Conservation (phyloP, 2,113 vertebrate genomes). For the Ramphastos sulfuratus region DNA sequence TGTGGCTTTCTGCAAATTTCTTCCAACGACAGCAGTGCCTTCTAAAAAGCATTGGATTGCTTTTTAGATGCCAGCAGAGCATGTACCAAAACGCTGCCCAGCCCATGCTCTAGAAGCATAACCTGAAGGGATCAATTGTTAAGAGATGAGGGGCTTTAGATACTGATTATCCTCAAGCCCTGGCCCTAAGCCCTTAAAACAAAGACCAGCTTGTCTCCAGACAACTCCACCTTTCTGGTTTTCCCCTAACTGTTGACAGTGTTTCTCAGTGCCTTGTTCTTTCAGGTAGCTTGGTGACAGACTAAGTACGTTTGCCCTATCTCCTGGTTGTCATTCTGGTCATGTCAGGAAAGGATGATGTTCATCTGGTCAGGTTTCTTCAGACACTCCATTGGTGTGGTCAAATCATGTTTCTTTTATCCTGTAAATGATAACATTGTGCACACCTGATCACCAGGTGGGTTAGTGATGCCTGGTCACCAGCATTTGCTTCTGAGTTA, state of each 20-base stretch:
- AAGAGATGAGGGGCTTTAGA: not conserved
- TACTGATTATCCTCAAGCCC: no score
- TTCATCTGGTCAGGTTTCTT: not conserved
- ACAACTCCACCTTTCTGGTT: not conserved
- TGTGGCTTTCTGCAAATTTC: not conserved
- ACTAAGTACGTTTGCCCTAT: not conserved
- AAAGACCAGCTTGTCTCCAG: not conserved
- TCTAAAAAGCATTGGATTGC: not conserved
- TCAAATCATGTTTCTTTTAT: not conserved
- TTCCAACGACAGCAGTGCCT: not conserved
- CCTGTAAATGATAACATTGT: not conserved
- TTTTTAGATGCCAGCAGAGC: not conserved
- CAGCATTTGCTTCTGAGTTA: not conserved
- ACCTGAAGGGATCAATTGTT: not conserved
- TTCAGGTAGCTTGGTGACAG: not conserved
- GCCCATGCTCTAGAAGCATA: not conserved
- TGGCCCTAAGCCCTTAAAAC: not conserved
- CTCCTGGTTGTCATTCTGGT: accelerated
- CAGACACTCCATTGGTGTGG: accelerated
- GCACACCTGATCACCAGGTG: not conserved
- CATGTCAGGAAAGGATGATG: not conserved
- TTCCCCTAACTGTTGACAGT: not conserved
- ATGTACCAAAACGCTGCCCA: not conserved
- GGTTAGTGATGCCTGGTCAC: not conserved
- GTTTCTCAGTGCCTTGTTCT: not conserved